Conservation (phyloP, 2,888 invertebrate genomes). For the Tenthredo livida region DNA sequence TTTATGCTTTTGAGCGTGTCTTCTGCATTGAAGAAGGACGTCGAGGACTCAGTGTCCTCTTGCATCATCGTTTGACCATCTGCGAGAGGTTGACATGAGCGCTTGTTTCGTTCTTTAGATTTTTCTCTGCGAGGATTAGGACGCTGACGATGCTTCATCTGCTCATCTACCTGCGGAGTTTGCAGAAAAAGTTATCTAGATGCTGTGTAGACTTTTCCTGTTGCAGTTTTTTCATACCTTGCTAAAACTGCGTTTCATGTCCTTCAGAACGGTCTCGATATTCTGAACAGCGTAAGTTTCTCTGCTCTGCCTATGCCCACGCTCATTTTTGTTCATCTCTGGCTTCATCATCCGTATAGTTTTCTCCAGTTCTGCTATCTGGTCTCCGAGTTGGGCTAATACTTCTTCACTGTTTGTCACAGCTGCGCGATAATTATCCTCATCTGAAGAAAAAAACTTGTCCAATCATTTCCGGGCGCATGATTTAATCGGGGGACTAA, state of each 20-base stretch:
- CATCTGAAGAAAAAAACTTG: neutral
- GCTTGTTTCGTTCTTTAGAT: neutral
- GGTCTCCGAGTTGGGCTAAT: conserved; percentile 48
- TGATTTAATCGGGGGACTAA: neutral
- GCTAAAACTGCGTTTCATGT: conserved; percentile 56
- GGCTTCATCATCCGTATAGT: conserved; percentile 54
- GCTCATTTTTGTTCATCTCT: conserved; percentile 22
- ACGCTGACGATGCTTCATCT: neutral
- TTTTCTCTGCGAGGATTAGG: neutral
- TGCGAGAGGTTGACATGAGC: neutral
- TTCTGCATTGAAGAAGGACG: neutral
- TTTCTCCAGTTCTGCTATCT: conserved; percentile 56
- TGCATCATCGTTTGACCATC: neutral
- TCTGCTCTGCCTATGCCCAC: neutral
- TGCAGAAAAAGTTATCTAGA: neutral
- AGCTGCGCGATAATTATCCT: neutral
- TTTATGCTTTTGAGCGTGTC: too few species aligned
- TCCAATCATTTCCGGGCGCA: neutral
- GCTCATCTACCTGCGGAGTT: neutral
- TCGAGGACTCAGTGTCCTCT: neutral
- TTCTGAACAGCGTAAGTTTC: conserved; percentile 52
- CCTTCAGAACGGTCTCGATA: conserved; percentile 56
- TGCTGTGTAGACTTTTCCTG: neutral
- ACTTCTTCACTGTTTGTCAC: conserved; percentile 41
- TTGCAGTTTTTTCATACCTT: conserved; percentile 49